phyloP scores from a whole-genome alignment of 2,888 invertebrate species.

The Rhagonycha lutea region DNA sequence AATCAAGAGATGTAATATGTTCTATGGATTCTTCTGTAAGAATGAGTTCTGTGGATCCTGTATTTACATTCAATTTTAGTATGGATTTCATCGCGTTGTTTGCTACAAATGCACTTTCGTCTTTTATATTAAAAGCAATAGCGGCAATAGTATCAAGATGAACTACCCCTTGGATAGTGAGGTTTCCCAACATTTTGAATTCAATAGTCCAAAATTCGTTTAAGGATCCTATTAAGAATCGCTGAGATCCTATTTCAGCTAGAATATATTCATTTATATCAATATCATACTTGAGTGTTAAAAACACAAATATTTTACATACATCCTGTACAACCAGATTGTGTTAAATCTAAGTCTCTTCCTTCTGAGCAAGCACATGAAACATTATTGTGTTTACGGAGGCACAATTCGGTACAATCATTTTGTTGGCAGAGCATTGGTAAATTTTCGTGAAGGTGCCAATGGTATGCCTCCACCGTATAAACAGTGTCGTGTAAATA shows the following conservation, averaged over 20 bases:
- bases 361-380: conserved; percentile 80
- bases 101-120: conserved; percentile 58
- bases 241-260: conserved; percentile 55
- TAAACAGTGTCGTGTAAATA: conserved; percentile 59
- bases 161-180: conserved; percentile 54
- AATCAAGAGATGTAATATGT: conserved; percentile 61
- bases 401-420: conserved; percentile 77
- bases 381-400: conserved; percentile 62
- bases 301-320: not conserved
- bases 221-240: conserved; percentile 64
- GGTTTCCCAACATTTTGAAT: conserved; percentile 70
- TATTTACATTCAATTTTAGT: conserved; percentile 52
- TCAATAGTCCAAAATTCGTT: conserved; percentile 64
- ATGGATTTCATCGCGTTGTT: conserved; percentile 58
- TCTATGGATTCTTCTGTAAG: not conserved
- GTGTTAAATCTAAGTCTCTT: conserved; percentile 62
- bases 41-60: conserved; percentile 31
- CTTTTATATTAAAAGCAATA: conserved; percentile 67
- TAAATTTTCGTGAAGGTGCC: conserved; percentile 59
- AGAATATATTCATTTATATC: conserved; percentile 30
- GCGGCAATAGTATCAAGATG: conserved; percentile 63
- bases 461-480: conserved; percentile 78
- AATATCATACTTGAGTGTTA: not conserved
- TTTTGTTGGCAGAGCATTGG: conserved; percentile 66
- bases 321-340: conserved; percentile 62